Evolutionary conservation across 1,140 invertebrate genomes (phyloP), one percentile per base, ranked within the genome.

Genomic region (Papilio dardanus): DNA sequence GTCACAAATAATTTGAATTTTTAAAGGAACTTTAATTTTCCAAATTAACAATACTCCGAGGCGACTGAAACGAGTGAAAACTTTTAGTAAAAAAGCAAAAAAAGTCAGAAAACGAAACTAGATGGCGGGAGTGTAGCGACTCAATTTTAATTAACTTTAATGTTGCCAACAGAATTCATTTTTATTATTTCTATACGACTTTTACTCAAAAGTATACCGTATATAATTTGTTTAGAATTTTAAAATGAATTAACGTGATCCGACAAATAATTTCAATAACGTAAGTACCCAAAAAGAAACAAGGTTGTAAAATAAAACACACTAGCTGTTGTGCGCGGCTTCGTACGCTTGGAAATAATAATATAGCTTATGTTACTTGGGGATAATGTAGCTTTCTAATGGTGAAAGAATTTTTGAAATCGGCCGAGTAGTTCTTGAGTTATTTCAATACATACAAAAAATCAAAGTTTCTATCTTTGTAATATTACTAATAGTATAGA

Each of bases 81-180:
- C 54, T 28, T 58, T 58, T 58, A 54, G 50, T 54, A 58, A 30
- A 58, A 19, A 24, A 58, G 21, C 21, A 58, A 58, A 54, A n/a
- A n/a, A 58, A 58, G 12, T 24, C 12, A 14, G 24, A 14, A 30
- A 58, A 4, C 24, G 21, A 54, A 58, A 62, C 24, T 62, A 62
- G 50, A 58, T 24, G 50, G 24, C 21, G 24, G 14, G 10, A 3
- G 12, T 62, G 54, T 62, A 28, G 24, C 10, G 54, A 3, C 54
- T 14, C 54, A 62, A 28, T 62, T 62, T 62, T 62, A 62, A 62
- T 62, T 62, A 62, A 62, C 54, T 28, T 28, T 4, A 62, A 28
- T 62, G 54, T 62, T 62, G 14, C 54, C 2, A 62, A 14, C 12
- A 28, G 8, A 24, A 58, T 24, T 62, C 3, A 21, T 62, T 58